Conservation (phyloP, 2,797 vertebrate species). For the Sibirionetta formosa region DNA sequence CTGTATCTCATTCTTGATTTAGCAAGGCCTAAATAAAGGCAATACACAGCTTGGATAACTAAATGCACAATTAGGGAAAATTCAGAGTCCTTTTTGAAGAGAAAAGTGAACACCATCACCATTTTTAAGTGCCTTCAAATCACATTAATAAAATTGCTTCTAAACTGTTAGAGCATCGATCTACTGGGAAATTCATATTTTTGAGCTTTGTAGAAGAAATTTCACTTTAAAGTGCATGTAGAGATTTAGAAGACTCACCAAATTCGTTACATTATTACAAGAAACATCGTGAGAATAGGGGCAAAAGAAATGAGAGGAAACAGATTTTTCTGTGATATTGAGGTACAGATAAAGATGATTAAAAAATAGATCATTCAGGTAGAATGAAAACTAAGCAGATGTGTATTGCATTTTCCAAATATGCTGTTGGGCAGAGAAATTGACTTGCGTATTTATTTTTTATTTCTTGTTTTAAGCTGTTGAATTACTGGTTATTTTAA, state of each 20-base stretch:
- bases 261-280: not conserved
- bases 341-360: not conserved
- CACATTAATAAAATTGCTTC: not conserved
- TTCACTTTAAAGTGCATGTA: fast-evolving
- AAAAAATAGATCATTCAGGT: too few species aligned
- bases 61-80: not conserved
- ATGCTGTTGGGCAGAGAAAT: not conserved
- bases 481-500: not conserved
- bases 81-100: not conserved
- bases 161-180: not conserved
- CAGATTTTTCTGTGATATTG: not conserved
- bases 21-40: not conserved
- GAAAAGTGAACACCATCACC: not conserved
- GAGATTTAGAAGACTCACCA: not conserved
- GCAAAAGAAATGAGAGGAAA: not conserved
- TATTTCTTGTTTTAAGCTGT: not conserved
- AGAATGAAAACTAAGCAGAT: too few species aligned
- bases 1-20: not conserved
- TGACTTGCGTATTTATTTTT: not conserved
- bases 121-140: not conserved
- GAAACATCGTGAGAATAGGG: not conserved
- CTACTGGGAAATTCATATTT: not conserved
- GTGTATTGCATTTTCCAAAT: not conserved
- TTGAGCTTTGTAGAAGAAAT: not conserved
- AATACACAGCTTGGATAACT: not conserved